Percentiles rank a stretch among this genome's conserved stretches.
Conservation (phyloP, 1,140 invertebrate genomes). For the Homalodisca vitripennis region DNA sequence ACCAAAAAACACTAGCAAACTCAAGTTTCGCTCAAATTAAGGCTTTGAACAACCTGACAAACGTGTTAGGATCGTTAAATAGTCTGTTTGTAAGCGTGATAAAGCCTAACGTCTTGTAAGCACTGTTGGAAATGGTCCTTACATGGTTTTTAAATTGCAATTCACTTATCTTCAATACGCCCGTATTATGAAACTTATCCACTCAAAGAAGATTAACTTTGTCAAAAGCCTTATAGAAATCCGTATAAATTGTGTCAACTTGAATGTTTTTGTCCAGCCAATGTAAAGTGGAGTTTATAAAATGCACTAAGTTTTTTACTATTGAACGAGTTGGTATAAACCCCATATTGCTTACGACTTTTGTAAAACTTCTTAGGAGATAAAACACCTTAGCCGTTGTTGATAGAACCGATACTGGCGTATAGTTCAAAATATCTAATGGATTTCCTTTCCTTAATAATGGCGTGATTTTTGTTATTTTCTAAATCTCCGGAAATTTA, state of each 20-base stretch:
- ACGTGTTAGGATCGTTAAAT: no score
- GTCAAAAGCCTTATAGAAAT: neutral
- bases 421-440: constrained; percentile 4
- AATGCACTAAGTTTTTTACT: neutral
- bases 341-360: neutral
- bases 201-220: no score
- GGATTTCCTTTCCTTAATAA: neutral
- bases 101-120: no score
- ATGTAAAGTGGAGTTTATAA: constrained; percentile 1
- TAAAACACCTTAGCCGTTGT: constrained; percentile 7
- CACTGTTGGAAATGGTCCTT: no score
- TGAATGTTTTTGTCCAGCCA: neutral
- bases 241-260: no score
- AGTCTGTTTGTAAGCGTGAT: no score
- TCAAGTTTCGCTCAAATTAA: no score
- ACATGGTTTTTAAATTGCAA: no score
- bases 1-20: no score
- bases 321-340: neutral
- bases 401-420: neutral
- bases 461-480: constrained; percentile 14
- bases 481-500: neutral
- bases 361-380: constrained; percentile 3
- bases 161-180: no score
- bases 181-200: no score
- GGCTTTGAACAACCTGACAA: no score